These are phyloP conservation scores for Andrena dorsata DNA, from an alignment of 2,888 invertebrate genomes.

Conservation along the genomic window DNA sequence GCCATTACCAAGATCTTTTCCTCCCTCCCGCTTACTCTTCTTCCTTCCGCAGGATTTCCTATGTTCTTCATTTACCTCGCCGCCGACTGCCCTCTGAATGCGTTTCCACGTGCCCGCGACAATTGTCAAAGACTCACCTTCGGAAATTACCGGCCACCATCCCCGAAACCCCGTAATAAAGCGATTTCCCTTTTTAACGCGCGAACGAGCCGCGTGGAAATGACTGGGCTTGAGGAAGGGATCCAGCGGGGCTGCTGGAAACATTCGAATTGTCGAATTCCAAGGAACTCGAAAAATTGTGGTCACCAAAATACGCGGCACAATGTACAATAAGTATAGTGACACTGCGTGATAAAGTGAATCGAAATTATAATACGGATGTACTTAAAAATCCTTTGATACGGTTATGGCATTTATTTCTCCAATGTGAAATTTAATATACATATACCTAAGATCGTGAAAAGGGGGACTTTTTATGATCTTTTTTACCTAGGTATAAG, in stretches of 20 bases:
- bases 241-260: neutral
- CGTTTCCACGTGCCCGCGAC: conserved; percentile 51
- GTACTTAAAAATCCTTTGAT: too few species aligned
- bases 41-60: conserved; percentile 60
- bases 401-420: too few species aligned
- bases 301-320: neutral
- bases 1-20: conserved; percentile 76
- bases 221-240: neutral
- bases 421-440: too few species aligned
- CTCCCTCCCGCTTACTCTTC: conserved; percentile 30
- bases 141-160: conserved; percentile 52
- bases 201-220: neutral
- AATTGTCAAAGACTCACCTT: conserved; percentile 69
- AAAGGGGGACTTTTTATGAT: too few species aligned
- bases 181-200: conserved; percentile 30
- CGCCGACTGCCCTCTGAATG: neutral
- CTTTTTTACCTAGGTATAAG: too few species aligned
- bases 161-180: conserved; percentile 4
- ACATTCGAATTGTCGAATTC: neutral
- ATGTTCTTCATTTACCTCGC: conserved; percentile 55
- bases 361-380: too few species aligned
- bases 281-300: neutral
- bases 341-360: too few species aligned
- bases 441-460: too few species aligned
- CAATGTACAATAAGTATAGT: too few species aligned